Evolutionary conservation across 64 coral and sea anemone genomes (phyloP).

Genomic region (Stylophora pistillata): DNA sequence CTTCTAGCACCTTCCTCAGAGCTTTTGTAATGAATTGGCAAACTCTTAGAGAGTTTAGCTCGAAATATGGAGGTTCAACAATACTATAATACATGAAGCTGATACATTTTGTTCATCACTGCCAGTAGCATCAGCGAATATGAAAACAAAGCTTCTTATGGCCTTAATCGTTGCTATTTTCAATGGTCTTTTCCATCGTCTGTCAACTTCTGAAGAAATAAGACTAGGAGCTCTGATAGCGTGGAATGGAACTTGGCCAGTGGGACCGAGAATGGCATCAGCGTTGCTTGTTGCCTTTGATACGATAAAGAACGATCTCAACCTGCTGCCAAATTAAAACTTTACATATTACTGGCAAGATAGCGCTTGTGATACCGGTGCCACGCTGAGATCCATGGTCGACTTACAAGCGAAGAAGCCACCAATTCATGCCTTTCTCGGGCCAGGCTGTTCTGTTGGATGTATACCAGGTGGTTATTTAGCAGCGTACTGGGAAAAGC

Average conservation of each 20-base stretch:
- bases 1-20: background rate
- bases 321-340: constrained; percentile 58
- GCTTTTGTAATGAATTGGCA: background rate
- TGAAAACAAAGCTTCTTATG: background rate
- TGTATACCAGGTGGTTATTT: constrained; percentile 65
- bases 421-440: constrained; percentile 63
- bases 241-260: constrained; percentile 71
- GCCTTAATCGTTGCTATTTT: background rate
- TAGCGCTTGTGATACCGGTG: constrained; percentile 52
- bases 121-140: background rate
- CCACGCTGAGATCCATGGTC: constrained; percentile 45
- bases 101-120: background rate
- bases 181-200: background rate
- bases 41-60: background rate
- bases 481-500: constrained; percentile 72
- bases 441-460: constrained; percentile 64
- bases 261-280: constrained; percentile 47
- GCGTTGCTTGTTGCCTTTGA: constrained; percentile 58
- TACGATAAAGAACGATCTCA: constrained; percentile 12
- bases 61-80: too few relatives aligned
- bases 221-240: constrained; percentile 66
- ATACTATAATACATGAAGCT: background rate
- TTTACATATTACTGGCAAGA: constrained; percentile 70
- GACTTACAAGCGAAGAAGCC: constrained; percentile 49
- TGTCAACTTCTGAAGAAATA: constrained; percentile 31